Base-by-base conservation (phyloP, 2,797 vertebrate genomes). In the Schizothorax lantsangensis region DNA sequence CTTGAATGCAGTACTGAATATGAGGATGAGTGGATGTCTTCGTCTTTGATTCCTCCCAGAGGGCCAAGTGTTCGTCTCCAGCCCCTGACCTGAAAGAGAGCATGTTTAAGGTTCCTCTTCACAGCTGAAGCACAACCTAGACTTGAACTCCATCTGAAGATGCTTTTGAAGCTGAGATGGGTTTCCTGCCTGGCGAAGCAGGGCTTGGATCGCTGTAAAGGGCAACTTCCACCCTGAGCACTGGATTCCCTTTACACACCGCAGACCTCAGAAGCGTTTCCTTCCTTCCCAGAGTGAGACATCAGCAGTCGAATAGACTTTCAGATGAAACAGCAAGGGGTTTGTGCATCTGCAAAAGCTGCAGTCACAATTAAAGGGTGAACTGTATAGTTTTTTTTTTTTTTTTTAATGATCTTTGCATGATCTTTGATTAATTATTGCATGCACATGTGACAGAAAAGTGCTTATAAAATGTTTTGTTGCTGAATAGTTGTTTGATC, bases 121-220 rank as follows among this genome's bases (percentile, higher is more conserved):
- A 66, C 43, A 77, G 30, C 59, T n/a, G 72, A 75, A 75, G 54
- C 81, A 15, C 10, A 74, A 73, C 81, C 40, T 43, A 57, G 36
- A 73, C 49, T 52, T 83, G 52, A 74, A 83, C 54, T 80, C 59
- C 79, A 66, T 33, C 73, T 38, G 9, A 49, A 77, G 57, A 66
- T n/a, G 57, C 49, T 45, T 74, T 23, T 75, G 30, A 47, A 73
- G 73, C 54, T 26, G 23, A 52, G 45, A 26, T 36, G 59, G 54
- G 9, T 47, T 64, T 64, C 36, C 40, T 47, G 83, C 66, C 43
- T 62, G 57, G 54, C 1, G 26, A 49, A 62, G 40, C 21, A 2
- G 40, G 6, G n/a, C 72, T 68, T n/a, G 23, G 30, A 40, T 84
- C 59, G 11, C 21, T 77, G 59, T 77, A 77, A 84, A 77, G 30